A percentile compares a stretch with the other conserved stretches of the same genome.
Evolutionary conservation across 2,797 vertebrate species (phyloP).

Genomic region (Fistularia commersonii): DNA sequence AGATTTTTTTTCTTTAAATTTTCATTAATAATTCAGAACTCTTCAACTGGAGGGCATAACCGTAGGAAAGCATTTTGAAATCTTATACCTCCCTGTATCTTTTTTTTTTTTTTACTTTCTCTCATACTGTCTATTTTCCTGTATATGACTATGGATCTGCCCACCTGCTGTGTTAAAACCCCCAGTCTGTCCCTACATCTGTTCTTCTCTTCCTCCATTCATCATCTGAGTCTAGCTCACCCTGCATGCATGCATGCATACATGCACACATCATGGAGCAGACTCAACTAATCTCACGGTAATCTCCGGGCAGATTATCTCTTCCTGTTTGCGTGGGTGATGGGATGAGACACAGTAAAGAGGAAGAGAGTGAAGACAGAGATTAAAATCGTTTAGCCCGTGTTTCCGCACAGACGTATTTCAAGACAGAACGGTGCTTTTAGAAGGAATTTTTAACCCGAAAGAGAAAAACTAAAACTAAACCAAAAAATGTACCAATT

Average conservation of each 20-base stretch:
- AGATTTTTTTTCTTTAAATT: no score
- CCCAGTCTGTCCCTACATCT: background rate
- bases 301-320: conserved; percentile 63
- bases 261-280: conserved; percentile 38
- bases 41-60: no score
- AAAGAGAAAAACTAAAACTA: no score
- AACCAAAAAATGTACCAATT: no score
- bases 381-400: conserved; percentile 31
- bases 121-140: conserved; percentile 16
- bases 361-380: conserved; percentile 10
- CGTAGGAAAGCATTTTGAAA: no score
- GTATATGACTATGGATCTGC: conserved; percentile 14
- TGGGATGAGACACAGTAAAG: conserved; percentile 17
- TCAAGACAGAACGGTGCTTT: no score
- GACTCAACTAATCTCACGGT: conserved; percentile 61
- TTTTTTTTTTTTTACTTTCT: conserved; percentile 1
- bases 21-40: no score
- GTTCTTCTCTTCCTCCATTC: background rate
- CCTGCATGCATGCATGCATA: conserved; percentile 7
- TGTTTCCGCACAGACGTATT: conserved; percentile 4
- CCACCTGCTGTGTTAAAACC: conserved; percentile 19
- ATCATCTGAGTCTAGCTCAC: conserved; percentile 14
- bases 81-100: conserved; percentile 16
- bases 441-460: no score
- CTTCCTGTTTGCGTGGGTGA: conserved; percentile 29